A percentile compares a stretch with the other conserved stretches of the same genome.
These are phyloP conservation scores for Eurytemora carolleeae DNA, from an alignment of 1,140 invertebrate species.

Conservation along the genomic window DNA sequence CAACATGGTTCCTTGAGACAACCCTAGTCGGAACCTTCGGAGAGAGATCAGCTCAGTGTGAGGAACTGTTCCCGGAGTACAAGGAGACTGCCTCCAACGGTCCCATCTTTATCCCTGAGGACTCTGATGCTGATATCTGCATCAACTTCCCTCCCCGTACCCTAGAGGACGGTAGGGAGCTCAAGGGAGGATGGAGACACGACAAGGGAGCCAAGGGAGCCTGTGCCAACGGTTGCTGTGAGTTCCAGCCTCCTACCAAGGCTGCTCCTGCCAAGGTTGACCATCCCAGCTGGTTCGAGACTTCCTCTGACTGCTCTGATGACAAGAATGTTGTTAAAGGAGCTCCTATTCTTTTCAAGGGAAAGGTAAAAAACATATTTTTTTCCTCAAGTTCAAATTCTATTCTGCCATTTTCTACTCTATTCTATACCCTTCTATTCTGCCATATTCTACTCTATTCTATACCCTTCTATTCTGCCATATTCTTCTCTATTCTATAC, in stretches of 20 bases:
- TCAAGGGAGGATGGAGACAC: not conserved
- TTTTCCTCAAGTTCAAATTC: too few relatives aligned
- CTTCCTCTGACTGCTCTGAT: not conserved
- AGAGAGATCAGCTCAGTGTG: not conserved
- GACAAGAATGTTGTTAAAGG: too few relatives aligned
- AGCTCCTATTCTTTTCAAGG: not conserved
- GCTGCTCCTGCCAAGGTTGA: not conserved
- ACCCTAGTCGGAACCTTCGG: not conserved
- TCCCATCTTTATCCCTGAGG: not conserved
- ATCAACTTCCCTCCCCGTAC: not conserved
- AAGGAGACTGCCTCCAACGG: not conserved
- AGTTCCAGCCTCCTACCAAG: not conserved
- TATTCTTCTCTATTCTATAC: too few relatives aligned
- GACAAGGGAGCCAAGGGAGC: not conserved
- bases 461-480: too few relatives aligned
- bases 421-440: too few relatives aligned
- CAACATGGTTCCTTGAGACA: not conserved
- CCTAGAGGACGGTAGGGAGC: not conserved
- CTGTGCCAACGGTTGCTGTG: not conserved
- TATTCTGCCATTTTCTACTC: too few relatives aligned
- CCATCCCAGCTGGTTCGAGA: not conserved
- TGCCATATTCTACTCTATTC: too few relatives aligned
- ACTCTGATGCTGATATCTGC: not conserved
- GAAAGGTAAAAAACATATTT: not conserved
- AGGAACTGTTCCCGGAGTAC: not conserved